Conservation (phyloP, 2,888 invertebrate genomes). For the Matsumyia berberina region DNA sequence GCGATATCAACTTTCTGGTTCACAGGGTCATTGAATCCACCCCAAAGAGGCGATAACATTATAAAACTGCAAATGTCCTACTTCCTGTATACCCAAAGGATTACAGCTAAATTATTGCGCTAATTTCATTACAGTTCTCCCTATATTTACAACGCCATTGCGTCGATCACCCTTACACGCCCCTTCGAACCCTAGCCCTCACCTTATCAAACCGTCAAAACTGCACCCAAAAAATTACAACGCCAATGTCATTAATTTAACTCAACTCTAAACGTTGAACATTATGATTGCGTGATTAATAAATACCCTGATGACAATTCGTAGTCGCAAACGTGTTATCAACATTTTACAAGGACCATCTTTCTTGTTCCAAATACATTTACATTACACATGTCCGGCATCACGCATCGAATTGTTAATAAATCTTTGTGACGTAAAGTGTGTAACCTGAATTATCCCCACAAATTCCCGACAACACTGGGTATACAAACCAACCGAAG, state of each 20-base stretch:
- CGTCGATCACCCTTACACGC: too few species aligned
- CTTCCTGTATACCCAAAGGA: too few species aligned
- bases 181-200: too few species aligned
- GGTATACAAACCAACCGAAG: not conserved
- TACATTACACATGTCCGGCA: not conserved
- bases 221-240: not conserved
- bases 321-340: not conserved
- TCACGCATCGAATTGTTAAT: constrained; percentile 26
- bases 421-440: constrained; percentile 31
- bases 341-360: constrained; percentile 4
- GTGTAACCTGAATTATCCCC: constrained; percentile 27
- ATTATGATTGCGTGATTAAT: constrained; percentile 41
- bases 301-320: constrained; percentile 26
- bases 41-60: too few species aligned
- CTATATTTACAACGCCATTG: too few species aligned
- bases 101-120: too few species aligned
- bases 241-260: constrained; percentile 35
- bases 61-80: too few species aligned
- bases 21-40: too few species aligned
- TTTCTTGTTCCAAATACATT: not conserved
- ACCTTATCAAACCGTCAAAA: not conserved
- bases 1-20: too few species aligned
- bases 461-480: constrained; percentile 25
- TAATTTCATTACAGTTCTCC: too few species aligned
- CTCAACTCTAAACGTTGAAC: constrained; percentile 46